Percentiles rank a stretch among this genome's conserved stretches.
Evolutionary conservation across 2,888 invertebrate genomes (phyloP).

Genomic region (Isoperla grammatica): DNA sequence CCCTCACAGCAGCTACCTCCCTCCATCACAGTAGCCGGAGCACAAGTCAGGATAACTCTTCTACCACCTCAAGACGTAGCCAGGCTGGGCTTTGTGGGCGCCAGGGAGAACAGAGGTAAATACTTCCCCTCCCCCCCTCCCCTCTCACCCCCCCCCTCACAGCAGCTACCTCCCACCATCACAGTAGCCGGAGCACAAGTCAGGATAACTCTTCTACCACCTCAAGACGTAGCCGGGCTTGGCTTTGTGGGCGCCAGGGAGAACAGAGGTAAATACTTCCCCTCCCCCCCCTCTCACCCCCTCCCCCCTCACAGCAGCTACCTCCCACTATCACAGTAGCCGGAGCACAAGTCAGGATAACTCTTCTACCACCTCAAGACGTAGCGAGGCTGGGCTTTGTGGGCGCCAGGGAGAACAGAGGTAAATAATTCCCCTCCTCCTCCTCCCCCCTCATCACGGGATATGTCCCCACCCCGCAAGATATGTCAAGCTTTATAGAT

Average conservation of each 20-base stretch:
- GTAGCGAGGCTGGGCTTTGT: slow-evolving; percentile 27
- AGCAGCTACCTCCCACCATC: slow-evolving; percentile 30
- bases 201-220: slow-evolving; percentile 36
- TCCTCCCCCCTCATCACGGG: too few species aligned
- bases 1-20: slow-evolving; percentile 17
- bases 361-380: slow-evolving; percentile 37
- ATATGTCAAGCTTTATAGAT: too few species aligned
- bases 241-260: slow-evolving; percentile 37
- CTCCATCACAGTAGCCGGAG: slow-evolving; percentile 38
- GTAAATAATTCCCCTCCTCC: too few species aligned
- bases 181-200: slow-evolving; percentile 39
- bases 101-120: slow-evolving; percentile 36
- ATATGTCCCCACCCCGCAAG: too few species aligned
- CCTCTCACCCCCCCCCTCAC: too few species aligned
- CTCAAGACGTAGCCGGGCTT: slow-evolving; percentile 32
- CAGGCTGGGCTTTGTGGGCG: slow-evolving; percentile 33
- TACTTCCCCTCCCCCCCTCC: too few species aligned
- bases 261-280: slow-evolving; percentile 34
- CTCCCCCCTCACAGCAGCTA: neutral
- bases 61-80: slow-evolving; percentile 34
- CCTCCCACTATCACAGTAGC: slow-evolving; percentile 37
- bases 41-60: slow-evolving; percentile 37
- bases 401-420: slow-evolving; percentile 38
- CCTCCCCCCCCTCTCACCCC: too few species aligned
- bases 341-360: slow-evolving; percentile 37